These are phyloP conservation scores for Aporophyla nigra DNA, from an alignment of 2,888 invertebrate species.

Conservation along the genomic window DNA sequence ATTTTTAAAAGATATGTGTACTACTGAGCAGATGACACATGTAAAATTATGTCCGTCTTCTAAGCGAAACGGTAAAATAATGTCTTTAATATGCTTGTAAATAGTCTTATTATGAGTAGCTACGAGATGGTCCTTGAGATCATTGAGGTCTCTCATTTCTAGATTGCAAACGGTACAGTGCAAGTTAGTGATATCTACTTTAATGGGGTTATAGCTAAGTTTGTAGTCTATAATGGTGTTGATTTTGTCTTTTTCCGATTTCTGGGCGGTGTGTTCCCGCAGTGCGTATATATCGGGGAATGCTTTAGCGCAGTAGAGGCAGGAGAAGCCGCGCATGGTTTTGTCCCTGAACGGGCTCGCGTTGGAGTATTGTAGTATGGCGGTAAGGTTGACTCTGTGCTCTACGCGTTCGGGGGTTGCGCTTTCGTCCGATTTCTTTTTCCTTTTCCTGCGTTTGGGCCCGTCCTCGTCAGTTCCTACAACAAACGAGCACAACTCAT, in stretches of 20 bases:
- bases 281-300: conserved; percentile 83
- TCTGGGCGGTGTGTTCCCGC: conserved; percentile 81
- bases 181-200: conserved; percentile 85
- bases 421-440: conserved; percentile 85
- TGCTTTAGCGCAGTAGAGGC: conserved; percentile 85
- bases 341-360: conserved; percentile 88
- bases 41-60: conserved; percentile 83
- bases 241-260: conserved; percentile 85
- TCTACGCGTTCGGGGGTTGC: conserved; percentile 88
- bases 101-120: conserved; percentile 82
- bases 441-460: conserved; percentile 85
- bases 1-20: conserved; percentile 87
- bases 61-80: conserved; percentile 86
- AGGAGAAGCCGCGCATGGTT: conserved; percentile 86
- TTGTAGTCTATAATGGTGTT: conserved; percentile 88
- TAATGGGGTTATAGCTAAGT: conserved; percentile 88
- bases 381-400: conserved; percentile 87
- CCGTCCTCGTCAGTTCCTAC: conserved; percentile 85
- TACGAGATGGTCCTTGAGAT: conserved; percentile 84
- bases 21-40: conserved; percentile 85
- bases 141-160: conserved; percentile 82
- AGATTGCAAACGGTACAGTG: conserved; percentile 81
- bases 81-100: conserved; percentile 85
- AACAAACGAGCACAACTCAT: conserved; percentile 89
- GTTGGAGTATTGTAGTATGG: conserved; percentile 88